Evolutionary conservation across 2,888 invertebrate genomes (phyloP).

Genomic region (Dryococelus australis): DNA sequence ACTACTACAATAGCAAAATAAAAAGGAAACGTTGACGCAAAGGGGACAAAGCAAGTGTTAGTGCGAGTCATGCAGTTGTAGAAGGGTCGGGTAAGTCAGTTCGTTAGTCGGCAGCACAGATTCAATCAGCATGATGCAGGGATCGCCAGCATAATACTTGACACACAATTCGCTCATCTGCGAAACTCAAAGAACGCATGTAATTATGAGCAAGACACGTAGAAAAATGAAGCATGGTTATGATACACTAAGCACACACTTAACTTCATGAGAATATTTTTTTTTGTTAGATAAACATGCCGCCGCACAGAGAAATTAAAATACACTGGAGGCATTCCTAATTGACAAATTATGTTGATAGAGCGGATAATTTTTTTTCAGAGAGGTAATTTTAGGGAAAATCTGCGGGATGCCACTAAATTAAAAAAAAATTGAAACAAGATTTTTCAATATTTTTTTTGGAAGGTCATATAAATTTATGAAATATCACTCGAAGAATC

Average conservation of each 20-base stretch:
- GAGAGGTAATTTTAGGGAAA: not conserved
- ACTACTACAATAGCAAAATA: not conserved
- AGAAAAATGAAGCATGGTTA: too few species aligned
- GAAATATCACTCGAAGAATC: too few species aligned
- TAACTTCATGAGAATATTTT: not conserved
- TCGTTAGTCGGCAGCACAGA: constrained; percentile 16
- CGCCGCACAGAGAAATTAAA: not conserved
- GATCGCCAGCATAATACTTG: not conserved
- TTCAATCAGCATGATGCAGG: not conserved
- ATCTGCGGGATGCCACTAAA: not conserved
- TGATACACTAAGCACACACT: too few species aligned
- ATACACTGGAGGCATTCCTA: not conserved
- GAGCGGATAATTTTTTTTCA: not conserved
- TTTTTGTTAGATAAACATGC: not conserved
- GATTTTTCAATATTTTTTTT: too few species aligned
- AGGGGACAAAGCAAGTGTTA: not conserved
- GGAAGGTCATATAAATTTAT: too few species aligned
- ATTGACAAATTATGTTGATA: not conserved
- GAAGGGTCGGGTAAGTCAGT: not conserved
- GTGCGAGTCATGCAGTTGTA: not conserved
- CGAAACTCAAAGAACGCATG: too few species aligned
- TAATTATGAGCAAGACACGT: too few species aligned
- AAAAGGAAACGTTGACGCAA: not conserved
- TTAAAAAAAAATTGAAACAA: too few species aligned
- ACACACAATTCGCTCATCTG: too few species aligned